Conservation (phyloP, 2,888 invertebrate species). For the Cistogaster globosa region DNA sequence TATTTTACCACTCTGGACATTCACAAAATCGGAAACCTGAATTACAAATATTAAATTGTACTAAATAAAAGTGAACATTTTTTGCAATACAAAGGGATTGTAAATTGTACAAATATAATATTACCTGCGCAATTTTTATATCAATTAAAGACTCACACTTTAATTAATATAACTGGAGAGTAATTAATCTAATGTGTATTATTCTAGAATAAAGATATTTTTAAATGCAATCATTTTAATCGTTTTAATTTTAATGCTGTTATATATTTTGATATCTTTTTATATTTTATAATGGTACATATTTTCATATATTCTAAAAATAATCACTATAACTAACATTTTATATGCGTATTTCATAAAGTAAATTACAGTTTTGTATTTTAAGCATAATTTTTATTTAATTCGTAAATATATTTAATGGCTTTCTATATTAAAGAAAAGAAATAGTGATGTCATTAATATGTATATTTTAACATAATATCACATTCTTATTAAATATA, state of each 20-base stretch:
- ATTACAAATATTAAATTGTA: no score
- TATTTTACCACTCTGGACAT: no score
- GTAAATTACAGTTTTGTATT: not conserved
- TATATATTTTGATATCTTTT: not conserved
- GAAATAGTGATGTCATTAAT: conserved; percentile 72
- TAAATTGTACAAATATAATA: no score
- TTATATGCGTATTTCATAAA: not conserved
- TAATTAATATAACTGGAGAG: no score
- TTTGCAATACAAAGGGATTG: no score
- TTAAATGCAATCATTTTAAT: not conserved
- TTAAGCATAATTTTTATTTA: not conserved
- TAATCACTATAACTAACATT: not conserved
- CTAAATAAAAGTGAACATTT: no score
- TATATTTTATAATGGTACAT: not conserved
- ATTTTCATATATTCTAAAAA: not conserved
- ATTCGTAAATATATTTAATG: not conserved
- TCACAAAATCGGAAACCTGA: no score
- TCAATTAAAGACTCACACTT: no score
- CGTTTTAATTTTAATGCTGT: no score
- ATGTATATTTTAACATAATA: conserved; percentile 73
- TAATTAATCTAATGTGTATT: no score
- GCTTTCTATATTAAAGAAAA: conserved; percentile 17
- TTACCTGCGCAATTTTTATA: no score
- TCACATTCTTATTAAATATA: conserved; percentile 72
- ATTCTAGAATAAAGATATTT: not conserved